A percentile compares a stretch with the other conserved stretches of the same genome.
phyloP scores from a whole-genome alignment of 2,888 invertebrate species.

The Sinopyrophorus schimmeli region DNA sequence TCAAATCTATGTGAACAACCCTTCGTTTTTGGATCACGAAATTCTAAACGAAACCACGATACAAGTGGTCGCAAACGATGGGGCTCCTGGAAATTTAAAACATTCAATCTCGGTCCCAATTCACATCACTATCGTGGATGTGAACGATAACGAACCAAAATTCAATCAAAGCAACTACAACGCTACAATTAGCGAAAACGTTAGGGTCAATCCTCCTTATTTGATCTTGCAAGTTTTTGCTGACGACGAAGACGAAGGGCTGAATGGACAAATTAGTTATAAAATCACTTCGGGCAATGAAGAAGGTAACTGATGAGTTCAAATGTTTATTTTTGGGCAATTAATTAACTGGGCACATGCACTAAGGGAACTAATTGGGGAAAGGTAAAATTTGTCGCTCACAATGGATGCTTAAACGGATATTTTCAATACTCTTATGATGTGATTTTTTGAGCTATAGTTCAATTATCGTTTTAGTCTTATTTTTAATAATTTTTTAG shows the following conservation, averaged over 20 bases:
- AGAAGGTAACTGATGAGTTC: constrained; percentile 62
- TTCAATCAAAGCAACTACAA: constrained; percentile 79
- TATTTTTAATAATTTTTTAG: too few relatives aligned
- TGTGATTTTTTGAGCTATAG: too few relatives aligned
- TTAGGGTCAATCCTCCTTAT: constrained; percentile 77
- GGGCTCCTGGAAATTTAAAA: constrained; percentile 70
- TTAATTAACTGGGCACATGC: too few relatives aligned
- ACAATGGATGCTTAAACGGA: too few relatives aligned
- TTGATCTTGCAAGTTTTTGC: constrained; percentile 82
- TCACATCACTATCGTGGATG: constrained; percentile 75
- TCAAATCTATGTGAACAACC: constrained; percentile 73
- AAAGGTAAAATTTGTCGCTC: too few relatives aligned
- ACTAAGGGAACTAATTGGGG: too few relatives aligned
- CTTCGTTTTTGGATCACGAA: constrained; percentile 79
- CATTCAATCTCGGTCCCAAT: constrained; percentile 78
- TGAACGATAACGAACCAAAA: constrained; percentile 87
- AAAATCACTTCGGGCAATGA: constrained; percentile 70
- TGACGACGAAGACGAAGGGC: constrained; percentile 77
- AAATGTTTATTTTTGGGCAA: constrained; percentile 2
- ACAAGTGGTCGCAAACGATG: constrained; percentile 80
- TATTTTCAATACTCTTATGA: too few relatives aligned
- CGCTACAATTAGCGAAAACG: constrained; percentile 81
- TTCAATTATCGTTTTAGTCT: too few relatives aligned
- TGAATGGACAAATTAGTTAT: constrained; percentile 77
- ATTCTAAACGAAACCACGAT: constrained; percentile 69